Evolutionary conservation across 2,113 vertebrate genomes (phyloP), one percentile per base, ranked within the genome.

Genomic region (Charina bottae): DNA sequence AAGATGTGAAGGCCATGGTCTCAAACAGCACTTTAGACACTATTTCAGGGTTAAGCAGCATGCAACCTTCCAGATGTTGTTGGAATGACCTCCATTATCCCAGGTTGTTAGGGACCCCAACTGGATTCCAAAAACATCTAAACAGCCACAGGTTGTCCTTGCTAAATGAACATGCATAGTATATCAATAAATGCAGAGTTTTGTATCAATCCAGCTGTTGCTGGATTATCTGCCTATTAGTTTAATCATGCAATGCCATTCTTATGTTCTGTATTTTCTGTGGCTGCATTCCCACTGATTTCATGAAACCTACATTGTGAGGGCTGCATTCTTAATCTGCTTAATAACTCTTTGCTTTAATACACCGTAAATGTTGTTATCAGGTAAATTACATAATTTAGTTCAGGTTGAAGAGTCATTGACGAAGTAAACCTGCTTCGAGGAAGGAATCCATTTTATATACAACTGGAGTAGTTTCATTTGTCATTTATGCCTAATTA

Each of bases 401-500:
- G n/a, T 56, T 83, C n/a, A 58, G n/a, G 37, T 26, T 55, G 54
- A 42, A 78, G 37, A 11, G 53, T 55, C 49, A 89, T 55, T 83
- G 68, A 78, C 53, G 53, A 83, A 84, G 37, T 59, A 59, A 84
- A 85, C 13, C 24, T 60, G 28, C 11, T 28, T 85, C 54, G 60
- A n/a, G 72, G 37, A 59, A 84, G 42, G 56, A 28, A 54, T 21
- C 1, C 33, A 28, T n/a, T 53, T 89, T 53, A 56, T 26, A 12
- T 37, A 56, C 58, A 60, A 53, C 42, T 11, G 28, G 11, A 5
- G 4, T 59, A 46, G 13, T 24, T 56, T 90, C 23, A 60, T 90
- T 59, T 54, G 23, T 72, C 62, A 90, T 60, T 90, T 90, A 60
- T 49, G 46, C n/a, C 23, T 21, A 88, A 88, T 90, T 56, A 78